phyloP scores from a whole-genome alignment of 1,140 invertebrate species.

The Magallana angulata region DNA sequence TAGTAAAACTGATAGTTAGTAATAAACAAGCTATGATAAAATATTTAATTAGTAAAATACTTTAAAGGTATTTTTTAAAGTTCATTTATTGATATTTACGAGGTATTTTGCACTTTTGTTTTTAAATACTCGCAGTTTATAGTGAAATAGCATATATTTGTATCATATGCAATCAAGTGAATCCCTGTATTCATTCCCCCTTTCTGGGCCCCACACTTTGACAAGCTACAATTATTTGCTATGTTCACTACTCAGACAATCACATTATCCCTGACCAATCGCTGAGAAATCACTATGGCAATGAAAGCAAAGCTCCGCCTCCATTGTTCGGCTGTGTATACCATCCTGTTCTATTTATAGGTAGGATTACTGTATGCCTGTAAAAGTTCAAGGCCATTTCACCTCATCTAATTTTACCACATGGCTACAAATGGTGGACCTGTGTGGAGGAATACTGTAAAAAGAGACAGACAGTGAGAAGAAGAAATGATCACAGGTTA shows the following conservation, averaged over 20 bases:
- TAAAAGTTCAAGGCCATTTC: slow-evolving; percentile 23
- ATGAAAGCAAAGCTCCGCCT: slow-evolving; percentile 13
- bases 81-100: not conserved
- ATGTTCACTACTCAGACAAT: slow-evolving; percentile 12
- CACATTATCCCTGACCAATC: slow-evolving; percentile 17
- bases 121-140: not conserved
- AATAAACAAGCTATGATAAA: not conserved
- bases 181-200: not conserved
- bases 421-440: slow-evolving; percentile 20
- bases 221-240: slow-evolving; percentile 9
- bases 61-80: not conserved
- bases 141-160: not conserved
- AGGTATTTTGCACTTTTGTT: not conserved
- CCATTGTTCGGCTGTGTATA: slow-evolving; percentile 14
- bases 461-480: not conserved
- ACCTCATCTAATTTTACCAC: slow-evolving; percentile 33
- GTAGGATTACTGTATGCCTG: slow-evolving; percentile 11
- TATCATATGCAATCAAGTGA: not conserved
- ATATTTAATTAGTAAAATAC: not conserved
- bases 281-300: slow-evolving; percentile 33
- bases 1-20: not conserved
- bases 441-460: not conserved
- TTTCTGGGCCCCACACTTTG: not conserved
- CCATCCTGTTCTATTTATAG: slow-evolving; percentile 14
- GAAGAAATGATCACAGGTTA: not conserved